These are phyloP conservation scores for Periophthalmus magnuspinnatus DNA, from an alignment of 2,797 vertebrate species.

Conservation along the genomic window DNA sequence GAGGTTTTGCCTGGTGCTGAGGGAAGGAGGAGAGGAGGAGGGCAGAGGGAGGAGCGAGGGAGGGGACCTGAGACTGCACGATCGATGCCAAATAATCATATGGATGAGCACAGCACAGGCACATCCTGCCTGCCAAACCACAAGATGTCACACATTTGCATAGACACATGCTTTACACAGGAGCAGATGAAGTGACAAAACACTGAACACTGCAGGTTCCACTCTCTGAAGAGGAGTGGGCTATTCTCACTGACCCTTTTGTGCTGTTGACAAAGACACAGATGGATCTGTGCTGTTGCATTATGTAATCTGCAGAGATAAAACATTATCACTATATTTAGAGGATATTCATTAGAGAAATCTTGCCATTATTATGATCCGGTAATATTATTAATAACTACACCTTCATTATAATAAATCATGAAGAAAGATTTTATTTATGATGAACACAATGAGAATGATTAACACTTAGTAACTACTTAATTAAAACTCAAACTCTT, in stretches of 20 bases:
- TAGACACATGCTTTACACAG: constrained; percentile 7
- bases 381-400: no score
- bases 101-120: constrained; percentile 63
- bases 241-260: constrained; percentile 1
- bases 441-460: no score
- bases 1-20: constrained; percentile 43
- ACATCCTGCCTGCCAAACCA: constrained; percentile 45
- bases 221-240: background rate
- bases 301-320: no score
- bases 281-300: background rate
- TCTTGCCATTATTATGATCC: background rate
- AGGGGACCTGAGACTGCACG: constrained; percentile 57
- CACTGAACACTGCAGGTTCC: background rate
- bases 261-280: no score
- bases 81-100: constrained; percentile 77
- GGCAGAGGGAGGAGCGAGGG: constrained; percentile 62
- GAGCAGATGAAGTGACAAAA: constrained; percentile 29
- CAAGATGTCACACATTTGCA: constrained; percentile 39
- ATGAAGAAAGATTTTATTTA: no score
- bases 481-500: no score
- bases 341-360: background rate
- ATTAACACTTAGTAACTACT: no score
- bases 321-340: background rate
- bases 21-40: constrained; percentile 50
- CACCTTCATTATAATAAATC: no score